Conservation (phyloP, 2,888 invertebrate genomes). For the Cerastis leucographa region DNA sequence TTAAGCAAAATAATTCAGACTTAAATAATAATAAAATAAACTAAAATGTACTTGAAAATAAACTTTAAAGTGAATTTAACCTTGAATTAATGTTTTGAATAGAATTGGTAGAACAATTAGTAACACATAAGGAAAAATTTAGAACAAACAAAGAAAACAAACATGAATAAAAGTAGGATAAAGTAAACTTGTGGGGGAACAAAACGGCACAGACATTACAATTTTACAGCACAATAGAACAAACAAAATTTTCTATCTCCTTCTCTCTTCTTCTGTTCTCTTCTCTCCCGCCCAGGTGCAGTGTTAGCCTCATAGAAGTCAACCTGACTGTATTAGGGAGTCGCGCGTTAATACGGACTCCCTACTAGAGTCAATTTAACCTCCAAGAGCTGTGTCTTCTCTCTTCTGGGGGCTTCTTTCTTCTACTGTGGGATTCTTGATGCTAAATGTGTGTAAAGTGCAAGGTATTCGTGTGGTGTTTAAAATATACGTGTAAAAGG, state of each 20-base stretch:
- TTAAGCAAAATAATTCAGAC: background rate
- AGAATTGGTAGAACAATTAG: background rate
- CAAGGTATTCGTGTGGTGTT: background rate
- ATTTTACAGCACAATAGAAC: constrained; percentile 6
- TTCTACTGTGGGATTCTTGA: constrained; percentile 57
- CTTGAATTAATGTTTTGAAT: background rate
- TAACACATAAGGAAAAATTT: background rate
- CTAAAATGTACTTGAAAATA: background rate
- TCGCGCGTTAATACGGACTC: constrained; percentile 97
- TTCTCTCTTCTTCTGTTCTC: constrained; percentile 38
- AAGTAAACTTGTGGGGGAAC: background rate
- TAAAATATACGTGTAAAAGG: background rate
- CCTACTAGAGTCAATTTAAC: constrained; percentile 99
- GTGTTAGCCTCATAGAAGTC: constrained; percentile 95
- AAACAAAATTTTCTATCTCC: constrained; percentile 14
- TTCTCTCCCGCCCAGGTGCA: constrained; percentile 67
- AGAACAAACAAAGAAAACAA: background rate
- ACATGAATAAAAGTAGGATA: background rate
- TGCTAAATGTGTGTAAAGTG: constrained; percentile 18
- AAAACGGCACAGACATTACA: constrained; percentile 13
- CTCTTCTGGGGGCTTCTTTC: constrained; percentile 63
- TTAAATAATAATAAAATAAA: background rate
- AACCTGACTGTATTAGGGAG: constrained; percentile 99
- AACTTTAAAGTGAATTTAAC: background rate
- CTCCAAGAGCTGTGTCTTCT: constrained; percentile 92